Conservation (phyloP, 2,888 invertebrate species). For the Kryphioiulus occultus region DNA sequence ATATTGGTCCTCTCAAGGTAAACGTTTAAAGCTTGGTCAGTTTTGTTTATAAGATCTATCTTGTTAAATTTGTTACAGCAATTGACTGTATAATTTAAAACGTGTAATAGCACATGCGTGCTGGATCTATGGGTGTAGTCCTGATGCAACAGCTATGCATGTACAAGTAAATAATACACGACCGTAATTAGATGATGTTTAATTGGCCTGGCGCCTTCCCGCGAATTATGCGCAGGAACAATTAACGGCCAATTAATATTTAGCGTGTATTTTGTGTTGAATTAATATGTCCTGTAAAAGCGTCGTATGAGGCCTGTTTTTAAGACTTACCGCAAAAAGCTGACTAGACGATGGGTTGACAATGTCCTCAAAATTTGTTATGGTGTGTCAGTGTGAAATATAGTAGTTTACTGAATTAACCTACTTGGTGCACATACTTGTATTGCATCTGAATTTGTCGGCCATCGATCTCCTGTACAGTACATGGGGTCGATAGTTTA, state of each 20-base stretch:
- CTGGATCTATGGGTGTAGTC: neutral
- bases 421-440: neutral
- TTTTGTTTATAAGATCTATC: too few relatives aligned
- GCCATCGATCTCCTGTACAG: neutral
- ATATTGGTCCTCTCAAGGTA: too few relatives aligned
- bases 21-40: too few relatives aligned
- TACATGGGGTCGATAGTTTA: neutral
- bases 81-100: neutral
- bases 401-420: neutral
- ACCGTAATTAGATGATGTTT: neutral
- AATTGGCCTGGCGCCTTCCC: neutral
- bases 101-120: neutral
- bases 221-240: neutral
- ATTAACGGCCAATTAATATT: constrained; percentile 9
- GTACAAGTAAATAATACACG: neutral
- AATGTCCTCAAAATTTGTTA: too few relatives aligned
- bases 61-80: neutral
- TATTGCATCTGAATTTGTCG: neutral
- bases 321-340: neutral
- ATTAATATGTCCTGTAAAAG: neutral
- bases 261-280: neutral
- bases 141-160: neutral
- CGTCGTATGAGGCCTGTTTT: neutral
- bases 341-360: neutral
- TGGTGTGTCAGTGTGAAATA: too few relatives aligned